phyloP scores from a whole-genome alignment of 2,113 vertebrate genomes.

The Delphinus delphis region DNA sequence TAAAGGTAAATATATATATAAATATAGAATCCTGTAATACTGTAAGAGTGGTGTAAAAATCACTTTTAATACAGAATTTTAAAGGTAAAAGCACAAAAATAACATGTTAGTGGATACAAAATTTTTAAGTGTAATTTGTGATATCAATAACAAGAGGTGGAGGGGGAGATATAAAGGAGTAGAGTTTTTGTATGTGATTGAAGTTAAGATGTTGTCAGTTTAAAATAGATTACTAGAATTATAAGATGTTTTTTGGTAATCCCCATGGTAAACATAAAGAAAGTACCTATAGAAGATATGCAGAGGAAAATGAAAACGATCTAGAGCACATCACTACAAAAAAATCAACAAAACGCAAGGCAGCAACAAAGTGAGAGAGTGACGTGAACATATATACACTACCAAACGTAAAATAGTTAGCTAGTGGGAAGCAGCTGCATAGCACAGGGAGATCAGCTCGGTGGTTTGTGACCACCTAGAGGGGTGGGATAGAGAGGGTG shows the following conservation, averaged over 20 bases:
- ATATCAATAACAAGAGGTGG: neutral
- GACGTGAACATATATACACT: no score
- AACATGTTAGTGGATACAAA: neutral
- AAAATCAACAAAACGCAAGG: neutral
- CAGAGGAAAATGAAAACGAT: neutral
- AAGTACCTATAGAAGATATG: neutral
- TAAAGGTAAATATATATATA: neutral
- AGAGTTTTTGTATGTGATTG: neutral
- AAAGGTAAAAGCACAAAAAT: neutral
- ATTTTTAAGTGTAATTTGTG: neutral
- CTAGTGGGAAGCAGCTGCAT: no score
- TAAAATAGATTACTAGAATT: neutral
- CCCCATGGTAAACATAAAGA: neutral
- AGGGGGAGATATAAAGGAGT: neutral
- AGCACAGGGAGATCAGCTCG: no score
- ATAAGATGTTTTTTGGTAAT: neutral
- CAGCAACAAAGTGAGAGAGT: neutral
- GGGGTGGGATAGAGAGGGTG: no score
- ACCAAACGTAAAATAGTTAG: no score
- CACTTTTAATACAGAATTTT: neutral
- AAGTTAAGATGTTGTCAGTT: neutral
- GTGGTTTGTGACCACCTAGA: no score
- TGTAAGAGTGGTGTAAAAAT: neutral
- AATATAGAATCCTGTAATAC: neutral
- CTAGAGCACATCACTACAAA: neutral